A percentile compares a stretch with the other conserved stretches of the same genome.
These are phyloP conservation scores for Telenomus remus DNA, from an alignment of 1,140 invertebrate species.

Conservation along the genomic window DNA sequence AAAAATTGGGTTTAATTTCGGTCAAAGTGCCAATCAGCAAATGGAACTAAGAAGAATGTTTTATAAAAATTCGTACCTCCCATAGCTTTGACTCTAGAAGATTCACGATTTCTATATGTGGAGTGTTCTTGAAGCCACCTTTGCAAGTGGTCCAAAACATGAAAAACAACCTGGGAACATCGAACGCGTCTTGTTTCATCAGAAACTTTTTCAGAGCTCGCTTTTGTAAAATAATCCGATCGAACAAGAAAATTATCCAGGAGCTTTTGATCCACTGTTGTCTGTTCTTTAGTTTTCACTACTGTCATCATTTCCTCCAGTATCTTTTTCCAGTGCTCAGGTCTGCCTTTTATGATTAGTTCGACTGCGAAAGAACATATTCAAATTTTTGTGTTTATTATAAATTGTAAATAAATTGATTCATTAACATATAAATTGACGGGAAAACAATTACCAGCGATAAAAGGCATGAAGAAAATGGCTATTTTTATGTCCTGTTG, in stretches of 20 bases:
- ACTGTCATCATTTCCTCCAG: constrained; percentile 70
- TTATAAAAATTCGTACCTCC: constrained; percentile 37
- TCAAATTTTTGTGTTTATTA: constrained; percentile 1
- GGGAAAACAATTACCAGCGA: constrained; percentile 76
- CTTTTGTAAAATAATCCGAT: constrained; percentile 48
- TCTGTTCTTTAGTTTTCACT: constrained; percentile 61
- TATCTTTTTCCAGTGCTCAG: constrained; percentile 58
- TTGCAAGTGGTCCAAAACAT: constrained; percentile 83
- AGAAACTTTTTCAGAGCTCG: constrained; percentile 63
- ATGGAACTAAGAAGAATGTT: neutral
- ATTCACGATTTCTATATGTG: constrained; percentile 58
- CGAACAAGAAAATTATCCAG: constrained; percentile 62
- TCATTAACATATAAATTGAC: no score
- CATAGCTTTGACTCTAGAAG: constrained; percentile 63
- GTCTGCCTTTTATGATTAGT: constrained; percentile 61
- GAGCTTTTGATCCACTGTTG: constrained; percentile 64
- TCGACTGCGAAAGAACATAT: constrained; percentile 55
- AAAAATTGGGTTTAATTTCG: no score
- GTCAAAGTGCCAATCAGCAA: no score
- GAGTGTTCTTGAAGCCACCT: constrained; percentile 82
- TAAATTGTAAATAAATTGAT: constrained; percentile 13
- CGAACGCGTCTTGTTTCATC: constrained; percentile 70
- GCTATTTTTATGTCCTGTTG: constrained; percentile 81
- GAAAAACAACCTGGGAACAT: constrained; percentile 79
- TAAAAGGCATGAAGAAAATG: constrained; percentile 83